A percentile compares a stretch with the other conserved stretches of the same genome.
phyloP scores from a whole-genome alignment of 1,140 invertebrate genomes.

The Onthophagus taurus region DNA sequence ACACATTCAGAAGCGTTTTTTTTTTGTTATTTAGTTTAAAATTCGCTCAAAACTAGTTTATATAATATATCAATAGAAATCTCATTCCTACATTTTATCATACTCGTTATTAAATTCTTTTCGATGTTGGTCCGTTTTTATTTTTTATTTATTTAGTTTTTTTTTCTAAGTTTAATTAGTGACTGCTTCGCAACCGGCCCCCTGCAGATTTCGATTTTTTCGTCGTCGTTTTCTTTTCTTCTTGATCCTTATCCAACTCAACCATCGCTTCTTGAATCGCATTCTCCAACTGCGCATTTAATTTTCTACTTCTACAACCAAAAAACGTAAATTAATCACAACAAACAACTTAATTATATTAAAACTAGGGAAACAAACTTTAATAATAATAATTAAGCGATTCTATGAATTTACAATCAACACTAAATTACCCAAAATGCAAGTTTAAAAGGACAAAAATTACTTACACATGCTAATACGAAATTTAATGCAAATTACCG shows the following conservation, averaged over 20 bases:
- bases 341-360: too few species aligned
- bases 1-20: neutral
- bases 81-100: neutral
- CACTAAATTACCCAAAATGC: too few species aligned
- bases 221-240: neutral
- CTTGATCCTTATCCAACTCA: slow-evolving; percentile 53
- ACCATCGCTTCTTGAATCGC: slow-evolving; percentile 86
- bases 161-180: neutral
- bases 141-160: slow-evolving; percentile 3
- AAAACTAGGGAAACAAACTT: too few species aligned
- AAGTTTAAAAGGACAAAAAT: too few species aligned
- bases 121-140: slow-evolving; percentile 12
- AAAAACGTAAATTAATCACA: too few species aligned
- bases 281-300: slow-evolving; percentile 77
- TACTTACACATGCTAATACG: too few species aligned
- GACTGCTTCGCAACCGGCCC: slow-evolving; percentile 3
- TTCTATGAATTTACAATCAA: too few species aligned
- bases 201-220: slow-evolving; percentile 2
- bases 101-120: slow-evolving; percentile 5
- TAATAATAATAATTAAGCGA: too few species aligned
- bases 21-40: neutral
- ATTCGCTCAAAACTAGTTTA: neutral
- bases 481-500: too few species aligned
- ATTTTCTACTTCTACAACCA: slow-evolving; percentile 76
- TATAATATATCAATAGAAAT: neutral